Base-by-base conservation (phyloP, 2,797 vertebrate genomes). In the Crenichthys baileyi region DNA sequence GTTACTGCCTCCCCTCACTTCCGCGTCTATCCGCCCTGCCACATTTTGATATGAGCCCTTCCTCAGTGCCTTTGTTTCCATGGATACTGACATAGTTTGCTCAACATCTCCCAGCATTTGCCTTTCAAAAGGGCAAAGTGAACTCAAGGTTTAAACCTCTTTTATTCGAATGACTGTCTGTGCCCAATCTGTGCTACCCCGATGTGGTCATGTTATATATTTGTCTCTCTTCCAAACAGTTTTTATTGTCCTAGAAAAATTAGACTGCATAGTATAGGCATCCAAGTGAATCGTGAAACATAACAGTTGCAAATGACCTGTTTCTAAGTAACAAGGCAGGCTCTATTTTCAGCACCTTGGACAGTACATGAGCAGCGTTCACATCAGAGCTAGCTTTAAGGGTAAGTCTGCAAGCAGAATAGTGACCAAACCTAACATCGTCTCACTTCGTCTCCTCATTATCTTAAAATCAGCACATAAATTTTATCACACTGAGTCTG, bases 81-180 rank as follows among this genome's bases (percentile, higher is more conserved):
- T 96, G 95, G 95, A 93, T 95, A 96, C 96, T 76, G 86, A 92
- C 94, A 95, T 86, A 89, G 93, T 93, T 90, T 70, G 83, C 93
- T 95, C 94, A 91, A 89, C 94, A 91, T 95, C 92, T 93, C 90
- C 79, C 77, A 73, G 94, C 92, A 94, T 95, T 95, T 96, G 91
- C 91, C 89, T 95, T 94, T 94, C 89, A 90, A 95, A 96, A 96
- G 95, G 95, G 92, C 93, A 95, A 83, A 18, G 77, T 92, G 90
- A 92, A 87, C 90, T 94, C 87, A 70, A 78, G 91, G 85, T 93
- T 93, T 91, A 87, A 91, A 90, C 84, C 88, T 88, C 75, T 29
- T 83, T 89, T 91, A 31, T 31, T 73, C 81, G 72, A 83, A 16
- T n/a, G n/a, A 73, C 74, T 68, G 78, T 65, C 80, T 80, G 50